phyloP scores from a whole-genome alignment of 2,888 invertebrate species.

The Ochropacha duplaris region DNA sequence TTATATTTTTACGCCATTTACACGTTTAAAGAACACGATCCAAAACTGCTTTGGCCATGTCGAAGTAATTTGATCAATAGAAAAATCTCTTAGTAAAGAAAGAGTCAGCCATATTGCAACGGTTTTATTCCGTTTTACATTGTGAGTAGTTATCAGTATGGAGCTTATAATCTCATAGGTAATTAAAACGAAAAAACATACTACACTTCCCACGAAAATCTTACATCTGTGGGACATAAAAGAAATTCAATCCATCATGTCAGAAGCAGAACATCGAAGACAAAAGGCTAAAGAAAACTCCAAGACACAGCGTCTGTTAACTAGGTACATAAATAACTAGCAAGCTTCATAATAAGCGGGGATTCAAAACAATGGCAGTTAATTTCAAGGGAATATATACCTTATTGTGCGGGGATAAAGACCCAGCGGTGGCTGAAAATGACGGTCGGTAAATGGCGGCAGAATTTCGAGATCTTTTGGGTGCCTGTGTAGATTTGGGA shows the following conservation, averaged over 20 bases:
- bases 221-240: conserved; percentile 7
- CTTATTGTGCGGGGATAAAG: conserved; percentile 20
- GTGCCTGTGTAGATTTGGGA: neutral
- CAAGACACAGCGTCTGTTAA: conserved; percentile 16
- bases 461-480: conserved; percentile 18
- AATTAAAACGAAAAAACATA: conserved; percentile 5
- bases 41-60: no score
- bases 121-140: no score
- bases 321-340: conserved; percentile 30
- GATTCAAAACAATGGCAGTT: conserved; percentile 18
- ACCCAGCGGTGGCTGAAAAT: conserved; percentile 17
- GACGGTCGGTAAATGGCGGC: conserved; percentile 25
- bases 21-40: no score
- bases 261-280: conserved; percentile 9
- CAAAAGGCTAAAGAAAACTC: conserved; percentile 11
- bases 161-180: neutral
- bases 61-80: no score
- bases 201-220: conserved; percentile 8
- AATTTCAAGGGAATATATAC: conserved; percentile 13
- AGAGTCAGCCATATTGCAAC: no score
- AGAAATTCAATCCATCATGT: conserved; percentile 15
- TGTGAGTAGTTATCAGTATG: neutral
- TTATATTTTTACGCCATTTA: no score
- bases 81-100: no score
- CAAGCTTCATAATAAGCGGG: conserved; percentile 3